Evolutionary conservation across 1,140 invertebrate genomes (phyloP).

Genomic region (Mylabris phalerata): DNA sequence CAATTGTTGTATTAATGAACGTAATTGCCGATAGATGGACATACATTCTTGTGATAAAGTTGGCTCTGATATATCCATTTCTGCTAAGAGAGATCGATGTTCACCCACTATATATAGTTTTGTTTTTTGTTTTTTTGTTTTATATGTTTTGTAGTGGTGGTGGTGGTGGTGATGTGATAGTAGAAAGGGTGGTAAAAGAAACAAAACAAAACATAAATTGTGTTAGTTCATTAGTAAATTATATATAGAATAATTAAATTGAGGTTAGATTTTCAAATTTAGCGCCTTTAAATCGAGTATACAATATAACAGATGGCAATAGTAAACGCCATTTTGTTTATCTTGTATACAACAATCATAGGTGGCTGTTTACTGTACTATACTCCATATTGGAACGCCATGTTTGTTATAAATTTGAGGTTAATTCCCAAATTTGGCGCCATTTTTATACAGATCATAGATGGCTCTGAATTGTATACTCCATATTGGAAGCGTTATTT

Average conservation of each 20-base stretch:
- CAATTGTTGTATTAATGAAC: slow-evolving; percentile 60
- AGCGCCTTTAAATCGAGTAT: background rate
- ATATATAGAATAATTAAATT: background rate
- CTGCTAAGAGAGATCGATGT: slow-evolving; percentile 58
- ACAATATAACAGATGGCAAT: too few species aligned
- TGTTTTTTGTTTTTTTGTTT: too few species aligned
- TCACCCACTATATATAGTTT: slow-evolving; percentile 23
- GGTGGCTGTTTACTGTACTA: background rate
- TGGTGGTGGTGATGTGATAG: too few species aligned
- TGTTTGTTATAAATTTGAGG: too few species aligned
- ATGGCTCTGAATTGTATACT: too few species aligned
- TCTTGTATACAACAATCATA: background rate
- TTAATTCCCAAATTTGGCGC: too few species aligned
- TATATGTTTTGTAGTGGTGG: too few species aligned
- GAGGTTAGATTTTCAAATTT: background rate
- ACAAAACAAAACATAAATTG: slow-evolving; percentile 7
- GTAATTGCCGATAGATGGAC: slow-evolving; percentile 59
- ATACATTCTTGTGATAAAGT: slow-evolving; percentile 55
- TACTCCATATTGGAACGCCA: background rate
- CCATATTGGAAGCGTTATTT: too few species aligned
- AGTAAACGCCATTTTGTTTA: too few species aligned
- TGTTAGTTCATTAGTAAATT: slow-evolving; percentile 6
- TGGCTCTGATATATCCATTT: slow-evolving; percentile 68
- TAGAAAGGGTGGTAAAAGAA: too few species aligned
- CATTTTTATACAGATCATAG: too few species aligned